Evolutionary conservation across 2,113 vertebrate genomes (phyloP).

Genomic region (Carettochelys insculpta): DNA sequence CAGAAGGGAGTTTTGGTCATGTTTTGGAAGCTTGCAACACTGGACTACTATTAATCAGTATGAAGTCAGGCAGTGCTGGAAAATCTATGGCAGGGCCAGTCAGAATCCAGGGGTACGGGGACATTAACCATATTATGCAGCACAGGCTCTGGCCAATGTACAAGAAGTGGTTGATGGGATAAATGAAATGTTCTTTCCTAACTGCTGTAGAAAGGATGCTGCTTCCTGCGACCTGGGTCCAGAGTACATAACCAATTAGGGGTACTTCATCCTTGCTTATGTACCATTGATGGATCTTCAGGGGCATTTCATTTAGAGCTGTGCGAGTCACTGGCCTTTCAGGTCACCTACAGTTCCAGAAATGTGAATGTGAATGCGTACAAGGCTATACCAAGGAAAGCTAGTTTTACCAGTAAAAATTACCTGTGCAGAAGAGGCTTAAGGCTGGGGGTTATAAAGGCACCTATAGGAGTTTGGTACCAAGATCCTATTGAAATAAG

Average conservation of each 20-base stretch:
- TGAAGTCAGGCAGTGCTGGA: not conserved
- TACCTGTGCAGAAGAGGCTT: too few species aligned
- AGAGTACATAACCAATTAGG: not conserved
- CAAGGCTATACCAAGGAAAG: too few species aligned
- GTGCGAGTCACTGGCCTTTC: too few species aligned
- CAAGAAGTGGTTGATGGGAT: not conserved
- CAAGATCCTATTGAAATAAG: slow-evolving; percentile 28
- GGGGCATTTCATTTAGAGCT: too few species aligned
- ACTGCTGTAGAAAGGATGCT: not conserved
- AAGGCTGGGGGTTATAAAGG: not conserved
- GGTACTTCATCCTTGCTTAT: not conserved
- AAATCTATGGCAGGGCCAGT: not conserved
- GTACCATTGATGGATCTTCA: not conserved
- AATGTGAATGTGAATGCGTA: too few species aligned
- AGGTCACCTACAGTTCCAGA: too few species aligned
- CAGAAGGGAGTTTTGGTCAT: not conserved
- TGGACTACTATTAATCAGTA: not conserved
- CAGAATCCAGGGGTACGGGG: not conserved
- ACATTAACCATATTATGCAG: not conserved
- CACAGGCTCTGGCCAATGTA: not conserved
- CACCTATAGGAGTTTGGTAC: not conserved
- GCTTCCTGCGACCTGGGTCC: not conserved
- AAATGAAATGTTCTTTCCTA: not conserved
- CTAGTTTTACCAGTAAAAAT: too few species aligned
- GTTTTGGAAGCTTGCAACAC: not conserved